These are phyloP conservation scores for Parambassis ranga DNA, from an alignment of 2,797 vertebrate genomes.

Conservation along the genomic window DNA sequence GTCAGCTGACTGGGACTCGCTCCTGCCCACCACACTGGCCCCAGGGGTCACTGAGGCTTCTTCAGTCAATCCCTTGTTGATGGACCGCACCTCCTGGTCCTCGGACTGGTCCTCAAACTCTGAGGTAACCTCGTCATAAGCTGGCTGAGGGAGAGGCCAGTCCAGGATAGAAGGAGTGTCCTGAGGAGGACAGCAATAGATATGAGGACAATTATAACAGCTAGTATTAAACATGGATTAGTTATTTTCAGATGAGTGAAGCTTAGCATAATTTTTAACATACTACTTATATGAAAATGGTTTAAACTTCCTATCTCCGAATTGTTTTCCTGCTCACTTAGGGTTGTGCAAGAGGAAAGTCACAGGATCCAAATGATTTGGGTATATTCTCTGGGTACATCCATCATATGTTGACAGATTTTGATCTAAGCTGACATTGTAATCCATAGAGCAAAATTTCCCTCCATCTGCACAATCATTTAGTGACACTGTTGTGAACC, in stretches of 20 bases:
- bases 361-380: no score
- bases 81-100: constrained; percentile 90
- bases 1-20: constrained; percentile 86
- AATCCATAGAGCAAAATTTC: no score
- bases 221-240: no score
- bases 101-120: constrained; percentile 86
- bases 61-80: constrained; percentile 78
- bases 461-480: background rate
- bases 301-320: no score
- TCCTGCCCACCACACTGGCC: constrained; percentile 22
- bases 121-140: constrained; percentile 89
- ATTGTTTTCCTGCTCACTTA: no score
- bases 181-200: constrained; percentile 28
- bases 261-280: no score
- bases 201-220: background rate
- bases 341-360: no score
- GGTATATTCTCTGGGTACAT: no score
- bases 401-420: no score
- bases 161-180: constrained; percentile 89
- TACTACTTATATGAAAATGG: no score
- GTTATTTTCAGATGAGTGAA: no score
- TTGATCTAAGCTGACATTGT: no score
- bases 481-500: background rate
- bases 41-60: constrained; percentile 2
- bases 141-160: constrained; percentile 89